A percentile compares a stretch with the other conserved stretches of the same genome.
Conservation (phyloP, 2,888 invertebrate genomes). For the Rhogogaster chlorosoma region DNA sequence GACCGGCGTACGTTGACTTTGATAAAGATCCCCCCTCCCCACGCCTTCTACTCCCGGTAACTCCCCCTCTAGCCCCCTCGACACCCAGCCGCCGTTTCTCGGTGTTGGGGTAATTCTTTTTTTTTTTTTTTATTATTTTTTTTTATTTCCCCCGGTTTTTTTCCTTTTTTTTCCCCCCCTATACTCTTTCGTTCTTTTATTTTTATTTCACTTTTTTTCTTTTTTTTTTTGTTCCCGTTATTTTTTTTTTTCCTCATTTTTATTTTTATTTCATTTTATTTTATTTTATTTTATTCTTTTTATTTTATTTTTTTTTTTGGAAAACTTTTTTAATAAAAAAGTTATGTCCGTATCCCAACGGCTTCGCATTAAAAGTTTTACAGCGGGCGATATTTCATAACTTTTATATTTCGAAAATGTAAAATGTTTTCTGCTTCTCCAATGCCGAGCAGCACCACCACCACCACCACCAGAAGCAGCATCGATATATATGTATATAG, state of each 20-base stretch:
- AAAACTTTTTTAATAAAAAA: slow-evolving; percentile 78
- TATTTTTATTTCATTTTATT: slow-evolving; percentile 48
- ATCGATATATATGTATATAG: slow-evolving; percentile 1
- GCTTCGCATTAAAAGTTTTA: slow-evolving; percentile 76
- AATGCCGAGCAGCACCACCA: slow-evolving; percentile 17
- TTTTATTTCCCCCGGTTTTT: slow-evolving; percentile 51
- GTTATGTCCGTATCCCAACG: slow-evolving; percentile 68
- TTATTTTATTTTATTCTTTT: slow-evolving; percentile 54
- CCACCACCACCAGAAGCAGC: not conserved
- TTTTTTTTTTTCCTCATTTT: not conserved
- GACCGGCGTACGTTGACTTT: slow-evolving; percentile 77
- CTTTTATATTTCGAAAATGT: slow-evolving; percentile 76
- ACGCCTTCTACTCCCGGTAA: slow-evolving; percentile 31
- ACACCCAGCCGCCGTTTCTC: slow-evolving; percentile 37
- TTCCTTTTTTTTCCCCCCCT: slow-evolving; percentile 48
- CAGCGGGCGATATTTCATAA: slow-evolving; percentile 76
- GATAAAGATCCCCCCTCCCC: slow-evolving; percentile 75
- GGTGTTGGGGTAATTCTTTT: slow-evolving; percentile 49
- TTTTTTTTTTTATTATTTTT: slow-evolving; percentile 30
- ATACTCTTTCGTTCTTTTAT: slow-evolving; percentile 30
- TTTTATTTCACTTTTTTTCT: slow-evolving; percentile 34
- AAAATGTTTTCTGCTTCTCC: slow-evolving; percentile 60
- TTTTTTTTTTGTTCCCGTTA: slow-evolving; percentile 18
- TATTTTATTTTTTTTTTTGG: slow-evolving; percentile 68
- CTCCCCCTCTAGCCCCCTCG: slow-evolving; percentile 29